Evolutionary conservation across 2,113 vertebrate species (phyloP).

Genomic region (Micronycteris hirsuta): DNA sequence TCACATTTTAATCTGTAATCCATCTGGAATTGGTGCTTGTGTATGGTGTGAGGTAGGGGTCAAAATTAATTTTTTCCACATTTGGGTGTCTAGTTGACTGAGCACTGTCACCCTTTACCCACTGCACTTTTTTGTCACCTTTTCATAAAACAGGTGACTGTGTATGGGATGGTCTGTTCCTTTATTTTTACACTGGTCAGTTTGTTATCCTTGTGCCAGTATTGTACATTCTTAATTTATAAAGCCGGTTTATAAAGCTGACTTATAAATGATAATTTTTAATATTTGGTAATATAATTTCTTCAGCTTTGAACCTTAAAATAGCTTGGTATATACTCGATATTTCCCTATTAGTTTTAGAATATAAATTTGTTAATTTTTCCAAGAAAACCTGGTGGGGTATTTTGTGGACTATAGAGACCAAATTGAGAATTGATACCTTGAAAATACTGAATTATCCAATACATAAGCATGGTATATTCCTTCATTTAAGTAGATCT

Average conservation of each 20-base stretch:
- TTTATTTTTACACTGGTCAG: not conserved
- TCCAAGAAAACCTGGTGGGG: not conserved
- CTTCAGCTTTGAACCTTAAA: not conserved
- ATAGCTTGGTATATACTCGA: not conserved
- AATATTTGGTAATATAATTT: not conserved
- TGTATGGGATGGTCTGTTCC: not conserved
- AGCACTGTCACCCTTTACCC: not conserved
- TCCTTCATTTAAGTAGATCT: not conserved
- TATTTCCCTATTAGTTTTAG: slow-evolving; percentile 3
- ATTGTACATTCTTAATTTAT: not conserved
- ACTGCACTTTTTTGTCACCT: not conserved
- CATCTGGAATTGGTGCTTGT: not conserved
- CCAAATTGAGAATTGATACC: not conserved
- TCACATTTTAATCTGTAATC: not conserved
- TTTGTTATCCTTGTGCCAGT: not conserved
- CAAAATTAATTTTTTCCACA: not conserved
- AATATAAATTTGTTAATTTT: slow-evolving; percentile 35
- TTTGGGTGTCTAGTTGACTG: not conserved
- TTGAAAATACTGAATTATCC: not conserved
- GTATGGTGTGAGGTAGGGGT: not conserved
- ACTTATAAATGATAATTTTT: not conserved
- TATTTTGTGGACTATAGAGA: not conserved
- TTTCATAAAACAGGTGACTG: not conserved
- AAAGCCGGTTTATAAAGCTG: too few relatives aligned
- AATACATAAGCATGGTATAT: not conserved